These are phyloP conservation scores for Struthidea cinerea DNA, from an alignment of 2,113 vertebrate species.

Conservation along the genomic window DNA sequence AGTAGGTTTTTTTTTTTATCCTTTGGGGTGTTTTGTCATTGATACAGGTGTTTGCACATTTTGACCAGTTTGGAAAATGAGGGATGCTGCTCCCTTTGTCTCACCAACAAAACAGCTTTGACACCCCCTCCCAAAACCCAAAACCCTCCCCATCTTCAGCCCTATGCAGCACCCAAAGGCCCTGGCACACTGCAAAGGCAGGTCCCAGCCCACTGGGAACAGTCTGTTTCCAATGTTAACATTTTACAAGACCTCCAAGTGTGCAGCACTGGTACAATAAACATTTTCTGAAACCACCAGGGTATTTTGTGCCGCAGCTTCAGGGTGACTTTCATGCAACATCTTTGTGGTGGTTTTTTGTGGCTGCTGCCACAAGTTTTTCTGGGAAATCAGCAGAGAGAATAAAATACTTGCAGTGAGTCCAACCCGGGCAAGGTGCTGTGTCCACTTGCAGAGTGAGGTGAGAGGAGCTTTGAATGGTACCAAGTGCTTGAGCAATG, in stretches of 20 bases:
- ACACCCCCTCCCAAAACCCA: neutral
- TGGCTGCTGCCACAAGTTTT: neutral
- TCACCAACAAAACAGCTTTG: neutral
- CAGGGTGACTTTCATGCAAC: accelerated
- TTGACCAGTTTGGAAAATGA: neutral
- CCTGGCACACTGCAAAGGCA: neutral
- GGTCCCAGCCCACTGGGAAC: neutral
- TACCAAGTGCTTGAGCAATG: neutral
- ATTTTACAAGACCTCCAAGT: neutral
- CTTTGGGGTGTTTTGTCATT: neutral
- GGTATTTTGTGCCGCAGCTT: neutral
- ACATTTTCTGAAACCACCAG: neutral
- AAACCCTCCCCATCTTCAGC: neutral
- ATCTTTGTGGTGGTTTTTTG: neutral
- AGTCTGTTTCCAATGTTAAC: neutral
- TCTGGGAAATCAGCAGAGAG: neutral
- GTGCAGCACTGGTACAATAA: neutral
- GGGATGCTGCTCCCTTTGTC: neutral
- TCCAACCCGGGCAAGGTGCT: neutral
- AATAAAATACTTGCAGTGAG: neutral
- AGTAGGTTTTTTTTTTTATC: accelerated
- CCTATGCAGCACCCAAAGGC: neutral
- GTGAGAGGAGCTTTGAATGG: neutral
- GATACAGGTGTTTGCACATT: neutral
- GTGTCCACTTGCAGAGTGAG: neutral